Base-by-base conservation (phyloP, 2,888 invertebrate genomes). In the Nymphalis polychloros region DNA sequence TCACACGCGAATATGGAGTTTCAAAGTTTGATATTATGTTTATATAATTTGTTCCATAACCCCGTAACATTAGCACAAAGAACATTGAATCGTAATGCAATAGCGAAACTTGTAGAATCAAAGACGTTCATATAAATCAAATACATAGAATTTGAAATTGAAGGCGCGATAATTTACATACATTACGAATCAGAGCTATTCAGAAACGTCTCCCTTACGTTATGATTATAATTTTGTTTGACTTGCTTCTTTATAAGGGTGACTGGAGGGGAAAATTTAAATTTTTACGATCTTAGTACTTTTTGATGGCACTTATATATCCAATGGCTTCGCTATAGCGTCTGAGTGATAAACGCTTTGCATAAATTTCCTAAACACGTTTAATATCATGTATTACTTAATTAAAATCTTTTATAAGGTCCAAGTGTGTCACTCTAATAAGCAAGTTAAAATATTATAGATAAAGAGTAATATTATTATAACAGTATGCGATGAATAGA, bases 141-240 rank as follows among this genome's bases (percentile, higher is more conserved):
- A 69, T 71, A 65, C 63, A 52, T 60, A 52, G 63, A 69, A 74
- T 59, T 65, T 68, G 60, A 63, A 72, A 71, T 73, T 73, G 69
- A 61, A 70, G 73, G 75, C 73, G 75, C 72, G 74, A 81, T 81
- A 78, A 84, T 85, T 81, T 83, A 73, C 81, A 85, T 84, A 79
- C 69, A 85, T 85, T 84, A 84, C 75, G 75, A 84, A 85, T 85
- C 83, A 84, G 75, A 67, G 67, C 71, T 72, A 82, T 85, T 84
- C 79, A 81, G 41, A 72, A 72, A 73, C 72, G 73, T 74, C 75
- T 73, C 74, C 73, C 75, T 72, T 69, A 72, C 59, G 70, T 72
- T 70, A 55, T 70, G 72, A 75, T 75, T 75, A 76, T 74, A 74
- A 76, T 75, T 79, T 76, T 75, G 76, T 78, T 77, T 72, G 68